Evolutionary conservation across 1,140 invertebrate species (phyloP), one percentile per base, ranked within the genome.

Genomic region (Apis dorsata): DNA sequence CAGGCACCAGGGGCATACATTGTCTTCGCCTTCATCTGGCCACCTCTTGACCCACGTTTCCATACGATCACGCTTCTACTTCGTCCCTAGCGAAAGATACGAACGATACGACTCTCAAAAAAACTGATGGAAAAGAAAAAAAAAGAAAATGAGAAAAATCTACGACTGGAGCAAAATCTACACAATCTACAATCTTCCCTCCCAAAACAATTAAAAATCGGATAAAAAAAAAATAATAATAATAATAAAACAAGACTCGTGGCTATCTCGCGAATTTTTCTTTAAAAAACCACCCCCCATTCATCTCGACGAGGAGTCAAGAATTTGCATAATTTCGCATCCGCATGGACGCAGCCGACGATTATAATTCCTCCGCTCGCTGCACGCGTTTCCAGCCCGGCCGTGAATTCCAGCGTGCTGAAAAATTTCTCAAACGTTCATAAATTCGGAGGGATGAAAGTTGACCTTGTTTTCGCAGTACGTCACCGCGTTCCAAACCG

Each of bases 11-110:
- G 69, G 79, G 76, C 84, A 85, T 86, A 86, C 88, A 91, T 91
- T 92, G 90, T 91, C 86, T 91, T 86, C 78, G 86, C 80, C 84
- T 90, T 90, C 84, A 89, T 88, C 86, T 81, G 85, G 84, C 84
- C 85, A 89, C 88, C 88, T 90, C 70, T 89, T 77, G 90, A 91
- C 90, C 89, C 83, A 63, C 71, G 68, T 90, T 90, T 90, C 86
- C 89, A 90, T 90, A 90, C 80, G 85, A 87, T 83, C 85, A 81
- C 85, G 85, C 80, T 84, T 82, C 62, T 66, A 83, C 69, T 86
- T 76, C 85, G 83, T 79, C n/a, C 53, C 74, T 80, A 63, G 84
- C 13, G 34, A 60, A 10, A 28, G 59, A 0, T 73, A 78, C 65
- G 49, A 77, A 28, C 81, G n/a, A 71, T 55, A 44, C 68, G 34